A percentile compares a stretch with the other conserved stretches of the same genome.
Evolutionary conservation across 1,140 invertebrate species (phyloP).

Genomic region (Drosophila nigromelanica): DNA sequence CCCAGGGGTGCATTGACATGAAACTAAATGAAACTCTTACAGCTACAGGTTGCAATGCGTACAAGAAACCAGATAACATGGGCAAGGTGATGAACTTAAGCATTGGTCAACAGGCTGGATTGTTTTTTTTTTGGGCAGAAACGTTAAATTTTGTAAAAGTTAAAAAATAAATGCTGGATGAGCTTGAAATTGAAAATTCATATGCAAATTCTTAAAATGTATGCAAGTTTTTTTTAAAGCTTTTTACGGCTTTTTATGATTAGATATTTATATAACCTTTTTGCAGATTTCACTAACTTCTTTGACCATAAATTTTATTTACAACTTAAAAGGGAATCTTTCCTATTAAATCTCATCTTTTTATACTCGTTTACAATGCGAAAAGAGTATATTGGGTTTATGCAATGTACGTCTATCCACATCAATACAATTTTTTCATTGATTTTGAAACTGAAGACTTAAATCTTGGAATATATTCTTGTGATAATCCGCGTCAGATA

Average conservation of each 20-base stretch:
- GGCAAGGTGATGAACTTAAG: too few species aligned
- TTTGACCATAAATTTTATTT: neutral
- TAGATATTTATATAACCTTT: constrained; percentile 10
- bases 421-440: too few species aligned
- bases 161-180: neutral
- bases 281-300: constrained; percentile 17
- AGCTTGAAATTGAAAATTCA: constrained; percentile 10
- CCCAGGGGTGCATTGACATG: constrained; percentile 37
- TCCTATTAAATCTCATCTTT: neutral
- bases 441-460: too few species aligned
- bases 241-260: constrained; percentile 10
- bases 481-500: too few species aligned
- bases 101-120: too few species aligned
- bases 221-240: constrained; percentile 4
- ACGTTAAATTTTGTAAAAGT: neutral
- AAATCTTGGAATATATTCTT: too few species aligned
- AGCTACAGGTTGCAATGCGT: constrained; percentile 23
- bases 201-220: constrained; percentile 30
- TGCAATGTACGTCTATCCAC: too few species aligned
- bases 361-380: neutral
- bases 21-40: neutral
- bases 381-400: too few species aligned
- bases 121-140: too few species aligned
- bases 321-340: neutral
- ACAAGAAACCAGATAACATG: constrained; percentile 17